Base-by-base conservation (phyloP, 2,797 vertebrate genomes). In the Benthosema pterotum region DNA sequence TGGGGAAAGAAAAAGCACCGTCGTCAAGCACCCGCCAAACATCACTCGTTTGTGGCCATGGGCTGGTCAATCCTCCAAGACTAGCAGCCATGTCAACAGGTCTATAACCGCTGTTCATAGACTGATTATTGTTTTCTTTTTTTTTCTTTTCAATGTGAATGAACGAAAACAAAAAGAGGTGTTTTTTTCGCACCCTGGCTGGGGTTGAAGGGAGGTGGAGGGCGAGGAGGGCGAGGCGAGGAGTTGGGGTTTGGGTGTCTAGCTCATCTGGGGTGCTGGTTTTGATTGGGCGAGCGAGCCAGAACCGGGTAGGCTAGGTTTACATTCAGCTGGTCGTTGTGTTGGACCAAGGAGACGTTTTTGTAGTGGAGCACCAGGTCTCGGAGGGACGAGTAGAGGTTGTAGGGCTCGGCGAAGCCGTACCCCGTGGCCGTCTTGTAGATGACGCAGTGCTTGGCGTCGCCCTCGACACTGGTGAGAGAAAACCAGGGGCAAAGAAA, bases 281-380 rank as follows among this genome's bases (percentile, higher is more conserved):
- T 87, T 74, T 88, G 85, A 74, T 88, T 88, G 76, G 87, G 86
- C 42, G 87, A 89, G 69, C 78, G 77, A 60, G 84, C 86, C 74
- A 95, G 90, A 73, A 96, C 94, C 0, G 96, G 96, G 83, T 93
- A 93, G 38, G 95, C 94, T 15, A 98, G 92, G 0, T 95, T 96
- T 88, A 98, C 96, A 53, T 96, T 94, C 82, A 98, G 93, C 2
- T 96, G 94, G 76, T 97, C 95, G 4, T 97, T 98, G 94, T 98
- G 96, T 87, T 98, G 96, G 88, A 96, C 93, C 70, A 98, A 92
- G 2, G 96, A 98, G 0, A 95, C 93, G 67, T 96, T 95, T 84
- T 94, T 95, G 93, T 98, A 98, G 88, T 98, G 96, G 79, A 97
- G 90, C 70, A 98, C 95, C 88, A 98, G 91, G 75, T 96, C 95